phyloP scores from a whole-genome alignment of 2,888 invertebrate genomes.

The Hetaerina titia region DNA sequence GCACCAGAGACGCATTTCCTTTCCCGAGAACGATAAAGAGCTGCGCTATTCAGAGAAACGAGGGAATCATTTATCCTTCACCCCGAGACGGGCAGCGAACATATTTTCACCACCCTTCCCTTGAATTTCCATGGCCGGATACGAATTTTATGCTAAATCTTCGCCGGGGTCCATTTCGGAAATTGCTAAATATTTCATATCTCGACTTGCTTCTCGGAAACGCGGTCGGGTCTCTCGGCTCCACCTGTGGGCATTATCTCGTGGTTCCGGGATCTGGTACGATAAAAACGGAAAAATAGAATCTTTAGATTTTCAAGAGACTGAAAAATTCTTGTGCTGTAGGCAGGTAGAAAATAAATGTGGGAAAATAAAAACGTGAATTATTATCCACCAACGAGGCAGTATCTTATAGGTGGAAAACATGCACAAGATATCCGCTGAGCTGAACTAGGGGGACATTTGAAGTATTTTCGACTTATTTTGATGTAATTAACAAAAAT shows the following conservation, averaged over 20 bases:
- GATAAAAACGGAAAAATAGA: neutral
- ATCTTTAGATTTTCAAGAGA: too few relatives aligned
- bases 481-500: too few relatives aligned
- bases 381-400: too few relatives aligned
- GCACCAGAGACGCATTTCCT: neutral
- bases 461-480: too few relatives aligned
- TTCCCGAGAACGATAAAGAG: neutral
- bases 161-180: constrained; percentile 1
- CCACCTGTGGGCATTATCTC: neutral
- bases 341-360: too few relatives aligned
- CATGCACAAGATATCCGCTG: too few relatives aligned
- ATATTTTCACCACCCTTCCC: neutral
- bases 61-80: neutral
- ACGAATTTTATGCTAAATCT: constrained; percentile 4
- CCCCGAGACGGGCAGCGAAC: neutral
- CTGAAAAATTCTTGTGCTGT: too few relatives aligned
- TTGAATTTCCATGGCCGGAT: constrained; percentile 24
- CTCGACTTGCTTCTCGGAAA: neutral
- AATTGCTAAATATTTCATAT: constrained; percentile 20
- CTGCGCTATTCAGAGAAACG: neutral
- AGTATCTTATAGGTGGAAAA: too few relatives aligned
- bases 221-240: neutral
- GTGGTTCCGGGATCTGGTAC: neutral
- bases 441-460: too few relatives aligned
- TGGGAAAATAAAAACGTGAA: too few relatives aligned